These are phyloP conservation scores for Osmoderma eremita DNA, from an alignment of 2,888 invertebrate genomes.

Conservation along the genomic window DNA sequence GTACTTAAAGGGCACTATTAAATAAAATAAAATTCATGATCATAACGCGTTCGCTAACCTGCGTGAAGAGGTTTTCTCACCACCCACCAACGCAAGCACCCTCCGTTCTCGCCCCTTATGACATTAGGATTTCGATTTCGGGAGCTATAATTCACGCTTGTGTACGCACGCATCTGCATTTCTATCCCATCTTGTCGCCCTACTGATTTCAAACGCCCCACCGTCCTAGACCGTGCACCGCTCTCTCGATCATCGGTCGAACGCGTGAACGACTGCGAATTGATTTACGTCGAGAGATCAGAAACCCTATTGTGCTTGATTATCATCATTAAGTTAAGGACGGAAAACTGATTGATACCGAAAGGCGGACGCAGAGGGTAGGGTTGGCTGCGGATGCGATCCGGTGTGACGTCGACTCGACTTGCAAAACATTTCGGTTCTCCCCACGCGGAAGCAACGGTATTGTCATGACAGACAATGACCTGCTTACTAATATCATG, in stretches of 20 bases:
- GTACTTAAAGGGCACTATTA: not conserved
- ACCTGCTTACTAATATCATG: conserved; percentile 41
- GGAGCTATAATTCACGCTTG: conserved; percentile 48
- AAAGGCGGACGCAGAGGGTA: conserved; percentile 25
- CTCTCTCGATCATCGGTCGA: conserved; percentile 44
- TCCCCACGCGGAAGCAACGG: conserved; percentile 27
- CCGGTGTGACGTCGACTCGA: conserved; percentile 24
- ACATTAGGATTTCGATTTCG: conserved; percentile 33
- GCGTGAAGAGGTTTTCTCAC: conserved; percentile 22
- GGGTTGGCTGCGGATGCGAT: conserved; percentile 14
- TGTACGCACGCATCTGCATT: conserved; percentile 50
- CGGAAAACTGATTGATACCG: conserved; percentile 45
- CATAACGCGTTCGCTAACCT: conserved; percentile 10
- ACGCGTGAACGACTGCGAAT: conserved; percentile 45
- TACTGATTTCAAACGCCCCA: conserved; percentile 15
- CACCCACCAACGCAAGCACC: conserved; percentile 9
- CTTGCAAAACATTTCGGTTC: conserved; percentile 26
- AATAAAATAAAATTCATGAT: conserved; percentile 20
- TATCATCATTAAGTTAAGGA: conserved; percentile 46
- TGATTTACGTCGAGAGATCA: conserved; percentile 47
- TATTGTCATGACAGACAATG: conserved; percentile 42
- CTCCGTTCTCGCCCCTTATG: conserved; percentile 15
- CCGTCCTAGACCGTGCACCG: not conserved
- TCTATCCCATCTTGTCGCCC: conserved; percentile 26
- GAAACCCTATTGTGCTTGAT: conserved; percentile 45